Evolutionary conservation across 2,797 vertebrate species (phyloP), one percentile per base, ranked within the genome.

Genomic region (Simalia tracyae): DNA sequence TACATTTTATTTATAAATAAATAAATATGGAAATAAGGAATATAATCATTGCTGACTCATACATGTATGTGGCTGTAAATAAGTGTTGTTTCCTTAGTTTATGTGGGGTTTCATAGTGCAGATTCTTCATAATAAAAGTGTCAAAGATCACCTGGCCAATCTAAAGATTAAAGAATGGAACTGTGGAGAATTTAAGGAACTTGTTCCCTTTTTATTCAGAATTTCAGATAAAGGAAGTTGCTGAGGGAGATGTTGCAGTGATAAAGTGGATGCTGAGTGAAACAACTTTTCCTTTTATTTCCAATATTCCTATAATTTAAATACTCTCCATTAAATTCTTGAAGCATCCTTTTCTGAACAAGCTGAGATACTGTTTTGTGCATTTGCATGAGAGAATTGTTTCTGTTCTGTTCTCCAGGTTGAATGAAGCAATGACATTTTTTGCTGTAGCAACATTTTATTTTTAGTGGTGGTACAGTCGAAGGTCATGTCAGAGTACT

Each of bases 361-460:
- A 17, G 46, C 19, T 50, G 31, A 6, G 28, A 4, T 14, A 36
- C 36, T 17, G 81, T 56, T 86, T n/a, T 31, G 36, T 11, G 6
- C 50, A 66, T 17, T 86, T 42, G 54, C 26, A 86, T 59, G 6
- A 57, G 56, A 91, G 5, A 50, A 60, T 42, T 31, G 15, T 26
- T 72, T 87, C 36, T 66, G 22, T 42, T 89, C 76, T 92, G 50
- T 93, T 92, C 56, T 94, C 84, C 90, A 87, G 92, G 84, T 17
- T 94, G 89, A 95, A 84, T 54, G 59, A 86, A 64, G 36, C 86
- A 89, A 59, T 92, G 89, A 87, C 89, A 63, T 68, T 64, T 92
- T 93, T 91, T 93, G 76, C 93, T 96, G 92, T 96, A 89, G 94
- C 91, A 94, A 91, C 4, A 19, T 92, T 96, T 94, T 97, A 94